Percentiles rank a stretch among this genome's conserved stretches.
These are phyloP conservation scores for Thyatira batis DNA, from an alignment of 2,888 invertebrate species.

Conservation along the genomic window DNA sequence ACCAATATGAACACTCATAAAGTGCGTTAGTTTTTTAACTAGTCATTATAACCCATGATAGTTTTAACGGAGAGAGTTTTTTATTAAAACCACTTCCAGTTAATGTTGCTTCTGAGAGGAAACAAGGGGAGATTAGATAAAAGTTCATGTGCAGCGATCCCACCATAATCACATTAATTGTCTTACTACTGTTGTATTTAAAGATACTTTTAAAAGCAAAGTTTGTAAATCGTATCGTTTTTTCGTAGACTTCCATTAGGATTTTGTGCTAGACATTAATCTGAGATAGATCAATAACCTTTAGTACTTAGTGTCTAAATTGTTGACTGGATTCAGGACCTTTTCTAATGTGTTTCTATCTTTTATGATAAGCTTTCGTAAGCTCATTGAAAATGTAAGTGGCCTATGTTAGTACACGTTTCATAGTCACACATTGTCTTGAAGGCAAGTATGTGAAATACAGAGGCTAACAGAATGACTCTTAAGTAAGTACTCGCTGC, in stretches of 20 bases:
- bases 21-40: not conserved
- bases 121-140: constrained; percentile 66
- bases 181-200: constrained; percentile 15
- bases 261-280: not conserved
- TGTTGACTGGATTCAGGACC: not conserved
- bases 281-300: not conserved
- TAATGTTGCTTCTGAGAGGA: constrained; percentile 52
- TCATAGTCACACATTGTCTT: no score
- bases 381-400: no score
- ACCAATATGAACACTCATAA: not conserved
- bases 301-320: not conserved
- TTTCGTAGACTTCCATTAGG: not conserved
- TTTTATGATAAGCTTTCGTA: not conserved
- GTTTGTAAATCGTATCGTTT: not conserved
- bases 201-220: not conserved
- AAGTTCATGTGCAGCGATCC: constrained; percentile 31
- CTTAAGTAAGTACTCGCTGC: no score
- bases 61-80: not conserved
- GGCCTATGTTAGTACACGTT: no score
- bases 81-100: constrained; percentile 35
- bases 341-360: not conserved
- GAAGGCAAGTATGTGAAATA: no score
- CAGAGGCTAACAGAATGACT: no score
- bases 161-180: constrained; percentile 50
- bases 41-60: constrained; percentile 1